Evolutionary conservation across 2,797 vertebrate genomes (phyloP).

Genomic region (Pitangus sulphuratus): DNA sequence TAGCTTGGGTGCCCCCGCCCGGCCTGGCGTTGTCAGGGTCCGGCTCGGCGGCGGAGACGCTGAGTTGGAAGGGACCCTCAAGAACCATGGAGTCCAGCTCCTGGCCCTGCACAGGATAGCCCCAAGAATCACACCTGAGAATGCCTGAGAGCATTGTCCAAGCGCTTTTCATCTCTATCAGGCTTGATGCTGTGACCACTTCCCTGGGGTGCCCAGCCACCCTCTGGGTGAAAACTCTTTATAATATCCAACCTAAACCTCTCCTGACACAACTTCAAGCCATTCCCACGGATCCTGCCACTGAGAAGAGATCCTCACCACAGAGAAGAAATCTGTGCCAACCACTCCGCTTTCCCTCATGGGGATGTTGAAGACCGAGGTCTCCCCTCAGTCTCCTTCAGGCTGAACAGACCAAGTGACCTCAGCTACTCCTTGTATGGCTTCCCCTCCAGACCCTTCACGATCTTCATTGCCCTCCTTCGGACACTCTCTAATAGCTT

Average conservation of each 20-base stretch:
- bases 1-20: not conserved
- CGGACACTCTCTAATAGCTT: fast-evolving
- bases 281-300: not conserved
- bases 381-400: not conserved
- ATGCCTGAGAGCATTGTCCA: not conserved
- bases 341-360: not conserved
- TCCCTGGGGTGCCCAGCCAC: too few relatives aligned
- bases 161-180: too few relatives aligned
- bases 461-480: too few relatives aligned
- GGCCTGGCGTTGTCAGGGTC: fast-evolving
- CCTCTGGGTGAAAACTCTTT: not conserved
- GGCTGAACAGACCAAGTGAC: not conserved
- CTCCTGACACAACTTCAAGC: too few relatives aligned
- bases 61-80: fast-evolving
- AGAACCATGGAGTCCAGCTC: too few relatives aligned
- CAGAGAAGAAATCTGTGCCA: too few relatives aligned
- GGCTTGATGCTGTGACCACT: not conserved
- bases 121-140: too few relatives aligned
- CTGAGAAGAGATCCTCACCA: not conserved
- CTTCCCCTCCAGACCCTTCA: not conserved
- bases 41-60: fast-evolving
- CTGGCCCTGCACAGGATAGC: too few relatives aligned
- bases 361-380: not conserved
- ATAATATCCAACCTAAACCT: not conserved
- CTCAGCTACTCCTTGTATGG: fast-evolving